Conservation (phyloP, 2,888 invertebrate genomes). For the Calliopum simillimum region DNA sequence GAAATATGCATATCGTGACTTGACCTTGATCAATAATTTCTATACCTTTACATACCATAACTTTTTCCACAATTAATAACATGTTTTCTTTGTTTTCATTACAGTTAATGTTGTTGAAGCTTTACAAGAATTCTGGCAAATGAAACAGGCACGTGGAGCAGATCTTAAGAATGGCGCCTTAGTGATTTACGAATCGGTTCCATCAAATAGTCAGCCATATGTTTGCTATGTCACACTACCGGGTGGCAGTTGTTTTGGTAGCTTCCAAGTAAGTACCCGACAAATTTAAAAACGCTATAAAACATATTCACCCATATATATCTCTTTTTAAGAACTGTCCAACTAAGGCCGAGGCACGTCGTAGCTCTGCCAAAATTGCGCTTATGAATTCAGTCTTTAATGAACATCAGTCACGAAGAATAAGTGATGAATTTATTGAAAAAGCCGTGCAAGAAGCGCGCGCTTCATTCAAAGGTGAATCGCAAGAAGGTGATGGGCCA, state of each 20-base stretch:
- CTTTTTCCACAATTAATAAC: too few species aligned
- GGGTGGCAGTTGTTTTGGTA: constrained; percentile 95
- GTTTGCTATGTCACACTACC: constrained; percentile 95
- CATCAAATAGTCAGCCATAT: constrained; percentile 90
- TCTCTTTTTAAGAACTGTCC: constrained; percentile 81
- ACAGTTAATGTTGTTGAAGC: constrained; percentile 95
- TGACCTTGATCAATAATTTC: too few species aligned
- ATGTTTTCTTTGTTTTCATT: constrained; percentile 17
- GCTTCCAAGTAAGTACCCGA: constrained; percentile 80
- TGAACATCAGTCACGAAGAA: constrained; percentile 92
- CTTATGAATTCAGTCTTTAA: constrained; percentile 97
- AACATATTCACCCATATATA: neutral
- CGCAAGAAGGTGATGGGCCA: constrained; percentile 74
- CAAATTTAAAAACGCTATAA: neutral
- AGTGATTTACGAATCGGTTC: constrained; percentile 95
- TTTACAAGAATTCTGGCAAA: constrained; percentile 96
- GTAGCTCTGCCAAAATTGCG: constrained; percentile 95
- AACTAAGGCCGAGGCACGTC: constrained; percentile 92
- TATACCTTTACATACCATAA: too few species aligned
- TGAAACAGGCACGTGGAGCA: constrained; percentile 90
- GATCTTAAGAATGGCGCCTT: constrained; percentile 89
- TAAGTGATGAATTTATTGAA: constrained; percentile 94
- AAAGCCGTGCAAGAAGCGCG: constrained; percentile 94
- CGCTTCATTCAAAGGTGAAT: constrained; percentile 80
- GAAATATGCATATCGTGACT: too few species aligned